Percentiles rank a stretch among this genome's conserved stretches.
phyloP scores from a whole-genome alignment of 2,797 vertebrate genomes.

The Pseudochirops corinnae region DNA sequence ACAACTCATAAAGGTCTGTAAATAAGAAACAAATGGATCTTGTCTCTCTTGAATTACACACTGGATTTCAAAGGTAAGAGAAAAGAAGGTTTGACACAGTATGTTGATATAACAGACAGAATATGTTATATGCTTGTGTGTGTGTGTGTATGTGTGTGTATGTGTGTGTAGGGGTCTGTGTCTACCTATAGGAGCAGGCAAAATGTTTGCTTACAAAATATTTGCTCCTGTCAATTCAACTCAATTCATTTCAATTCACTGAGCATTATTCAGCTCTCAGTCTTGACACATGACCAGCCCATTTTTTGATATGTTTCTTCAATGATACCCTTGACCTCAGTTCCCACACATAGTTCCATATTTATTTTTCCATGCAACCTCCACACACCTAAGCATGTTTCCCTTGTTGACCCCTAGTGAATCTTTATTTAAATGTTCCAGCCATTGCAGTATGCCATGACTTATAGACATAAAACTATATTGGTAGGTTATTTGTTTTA shows the following conservation, averaged over 20 bases:
- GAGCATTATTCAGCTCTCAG: not conserved
- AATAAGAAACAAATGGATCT: not conserved
- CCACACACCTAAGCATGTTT: not conserved
- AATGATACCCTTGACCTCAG: not conserved
- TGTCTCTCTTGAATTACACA: not conserved
- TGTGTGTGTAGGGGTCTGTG: not conserved
- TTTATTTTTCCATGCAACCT: not conserved
- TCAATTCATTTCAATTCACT: not conserved
- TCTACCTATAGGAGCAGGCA: not conserved
- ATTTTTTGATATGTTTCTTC: not conserved
- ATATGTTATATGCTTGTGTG: not conserved
- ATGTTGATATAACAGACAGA: not conserved
- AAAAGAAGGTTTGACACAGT: not conserved
- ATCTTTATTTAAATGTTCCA: not conserved
- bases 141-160: not conserved
- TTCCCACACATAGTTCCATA: not conserved
- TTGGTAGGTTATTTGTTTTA: not conserved
- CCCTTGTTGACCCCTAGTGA: not conserved
- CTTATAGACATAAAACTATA: not conserved
- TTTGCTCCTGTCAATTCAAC: not conserved
- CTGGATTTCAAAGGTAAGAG: not conserved
- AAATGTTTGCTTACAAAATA: not conserved
- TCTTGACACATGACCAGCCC: not conserved
- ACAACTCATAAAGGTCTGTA: not conserved
- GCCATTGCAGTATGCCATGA: not conserved